Percentiles rank a stretch among this genome's conserved stretches.
phyloP scores from a whole-genome alignment of 2,888 invertebrate genomes.

The Cerceris ruficornis region DNA sequence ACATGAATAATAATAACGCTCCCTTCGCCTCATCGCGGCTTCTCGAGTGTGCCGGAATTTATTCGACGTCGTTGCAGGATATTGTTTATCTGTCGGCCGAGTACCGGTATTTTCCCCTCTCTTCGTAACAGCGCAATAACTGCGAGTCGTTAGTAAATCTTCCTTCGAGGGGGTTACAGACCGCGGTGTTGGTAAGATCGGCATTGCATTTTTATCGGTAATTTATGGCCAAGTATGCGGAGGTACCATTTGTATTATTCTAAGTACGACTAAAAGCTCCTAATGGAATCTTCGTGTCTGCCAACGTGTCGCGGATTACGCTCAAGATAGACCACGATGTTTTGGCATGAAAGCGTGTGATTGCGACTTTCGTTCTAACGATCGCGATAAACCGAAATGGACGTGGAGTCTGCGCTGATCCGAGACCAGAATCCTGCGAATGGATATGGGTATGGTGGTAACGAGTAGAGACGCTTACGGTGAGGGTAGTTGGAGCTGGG shows the following conservation, averaged over 20 bases:
- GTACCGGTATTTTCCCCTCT: constrained; percentile 4
- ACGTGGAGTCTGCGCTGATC: neutral
- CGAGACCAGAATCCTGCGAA: too few relatives aligned
- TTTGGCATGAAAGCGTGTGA: constrained; percentile 24
- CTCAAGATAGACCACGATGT: constrained; percentile 35
- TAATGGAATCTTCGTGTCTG: constrained; percentile 54
- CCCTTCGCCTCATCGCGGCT: constrained; percentile 2
- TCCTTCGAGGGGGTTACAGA: constrained; percentile 6
- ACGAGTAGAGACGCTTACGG: neutral
- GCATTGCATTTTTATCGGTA: constrained; percentile 37
- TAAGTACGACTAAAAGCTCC: constrained; percentile 37
- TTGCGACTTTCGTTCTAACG: constrained; percentile 18
- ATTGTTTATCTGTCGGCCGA: neutral
- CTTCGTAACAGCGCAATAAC: neutral
- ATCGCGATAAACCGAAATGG: constrained; percentile 43
- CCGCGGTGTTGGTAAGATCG: constrained; percentile 14
- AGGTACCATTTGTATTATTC: constrained; percentile 46
- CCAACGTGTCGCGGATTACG: constrained; percentile 43
- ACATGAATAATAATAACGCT: constrained; percentile 47
- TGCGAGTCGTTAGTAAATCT: neutral
- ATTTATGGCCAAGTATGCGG: constrained; percentile 32
- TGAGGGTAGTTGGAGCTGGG: neutral
- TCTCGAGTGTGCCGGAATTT: neutral
- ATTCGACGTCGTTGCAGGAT: neutral
- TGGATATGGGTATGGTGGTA: neutral